A percentile compares a stretch with the other conserved stretches of the same genome.
phyloP scores from a whole-genome alignment of 1,140 invertebrate genomes.

The Zaprionus davidi region DNA sequence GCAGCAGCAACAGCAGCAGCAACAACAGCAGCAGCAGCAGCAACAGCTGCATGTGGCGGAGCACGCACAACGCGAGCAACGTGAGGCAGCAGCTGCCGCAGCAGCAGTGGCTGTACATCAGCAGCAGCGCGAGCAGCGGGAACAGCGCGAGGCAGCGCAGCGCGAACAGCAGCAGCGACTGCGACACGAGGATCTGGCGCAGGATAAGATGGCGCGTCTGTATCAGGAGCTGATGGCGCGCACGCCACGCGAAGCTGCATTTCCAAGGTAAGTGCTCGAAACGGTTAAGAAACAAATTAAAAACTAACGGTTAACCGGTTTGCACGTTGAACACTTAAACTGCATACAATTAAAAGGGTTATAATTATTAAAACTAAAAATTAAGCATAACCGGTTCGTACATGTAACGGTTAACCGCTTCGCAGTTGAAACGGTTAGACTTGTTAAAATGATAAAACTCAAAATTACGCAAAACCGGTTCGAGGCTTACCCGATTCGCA shows the following conservation, averaged over 20 bases:
- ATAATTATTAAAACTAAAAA: neutral
- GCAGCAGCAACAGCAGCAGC: conserved; percentile 83
- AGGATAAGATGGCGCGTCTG: conserved; percentile 98
- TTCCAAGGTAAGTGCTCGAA: conserved; percentile 87
- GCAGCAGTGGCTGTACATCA: conserved; percentile 85
- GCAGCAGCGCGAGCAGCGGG: conserved; percentile 81
- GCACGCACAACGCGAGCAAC: conserved; percentile 86
- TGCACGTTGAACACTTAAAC: neutral
- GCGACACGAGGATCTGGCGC: conserved; percentile 97
- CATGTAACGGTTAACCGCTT: neutral
- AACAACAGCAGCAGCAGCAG: conserved; percentile 83
- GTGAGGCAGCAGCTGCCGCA: conserved; percentile 91
- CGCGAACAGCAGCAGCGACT: conserved; percentile 87
- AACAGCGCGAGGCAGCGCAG: conserved; percentile 75
- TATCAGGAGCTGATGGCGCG: conserved; percentile 97
- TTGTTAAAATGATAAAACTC: no score
- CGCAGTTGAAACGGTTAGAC: neutral
- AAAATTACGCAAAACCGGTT: neutral
- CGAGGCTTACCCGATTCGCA: neutral
- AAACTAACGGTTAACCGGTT: neutral
- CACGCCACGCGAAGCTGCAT: conserved; percentile 88
- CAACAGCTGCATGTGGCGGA: conserved; percentile 73
- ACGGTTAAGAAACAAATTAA: no score
- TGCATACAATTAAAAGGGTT: neutral
- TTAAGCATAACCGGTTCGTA: neutral